Evolutionary conservation across 1,140 invertebrate genomes (phyloP).

Genomic region (Notospermus geniculatus): DNA sequence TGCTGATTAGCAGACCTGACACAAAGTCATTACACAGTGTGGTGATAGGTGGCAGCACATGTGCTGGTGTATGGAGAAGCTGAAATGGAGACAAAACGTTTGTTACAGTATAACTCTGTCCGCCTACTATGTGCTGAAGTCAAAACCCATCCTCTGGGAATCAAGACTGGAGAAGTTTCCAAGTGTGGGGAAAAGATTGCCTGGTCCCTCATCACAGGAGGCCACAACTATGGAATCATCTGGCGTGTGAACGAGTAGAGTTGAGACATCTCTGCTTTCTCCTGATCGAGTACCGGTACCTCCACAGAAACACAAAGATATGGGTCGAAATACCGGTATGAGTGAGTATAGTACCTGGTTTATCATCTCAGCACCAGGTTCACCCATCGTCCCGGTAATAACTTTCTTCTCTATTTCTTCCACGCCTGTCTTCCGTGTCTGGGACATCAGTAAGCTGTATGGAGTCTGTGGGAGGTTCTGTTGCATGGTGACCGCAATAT

Average conservation of each 20-base stretch:
- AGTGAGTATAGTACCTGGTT: not conserved
- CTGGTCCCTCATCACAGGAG: too few relatives aligned
- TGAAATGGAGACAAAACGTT: conserved; percentile 9
- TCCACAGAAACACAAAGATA: too few relatives aligned
- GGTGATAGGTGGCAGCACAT: conserved; percentile 27
- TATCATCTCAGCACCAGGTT: not conserved
- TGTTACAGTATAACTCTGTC: too few relatives aligned
- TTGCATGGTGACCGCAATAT: conserved; percentile 8
- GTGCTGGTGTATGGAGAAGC: conserved; percentile 17
- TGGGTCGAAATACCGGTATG: not conserved
- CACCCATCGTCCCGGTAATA: not conserved
- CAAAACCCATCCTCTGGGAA: too few relatives aligned
- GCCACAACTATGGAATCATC: too few relatives aligned
- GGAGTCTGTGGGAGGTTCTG: conserved; percentile 23
- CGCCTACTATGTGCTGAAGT: too few relatives aligned
- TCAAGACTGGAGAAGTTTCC: too few relatives aligned
- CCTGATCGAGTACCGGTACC: not conserved
- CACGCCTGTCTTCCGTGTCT: conserved; percentile 5
- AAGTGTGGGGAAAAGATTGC: too few relatives aligned
- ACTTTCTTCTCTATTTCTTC: not conserved
- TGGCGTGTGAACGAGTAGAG: too few relatives aligned
- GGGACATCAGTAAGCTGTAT: conserved; percentile 20
- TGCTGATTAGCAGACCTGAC: conserved; percentile 20
- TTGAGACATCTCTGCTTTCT: too few relatives aligned
- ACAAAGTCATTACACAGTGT: conserved; percentile 27